Base-by-base conservation (phyloP, 2,113 vertebrate genomes). In the Anoura caudifer region DNA sequence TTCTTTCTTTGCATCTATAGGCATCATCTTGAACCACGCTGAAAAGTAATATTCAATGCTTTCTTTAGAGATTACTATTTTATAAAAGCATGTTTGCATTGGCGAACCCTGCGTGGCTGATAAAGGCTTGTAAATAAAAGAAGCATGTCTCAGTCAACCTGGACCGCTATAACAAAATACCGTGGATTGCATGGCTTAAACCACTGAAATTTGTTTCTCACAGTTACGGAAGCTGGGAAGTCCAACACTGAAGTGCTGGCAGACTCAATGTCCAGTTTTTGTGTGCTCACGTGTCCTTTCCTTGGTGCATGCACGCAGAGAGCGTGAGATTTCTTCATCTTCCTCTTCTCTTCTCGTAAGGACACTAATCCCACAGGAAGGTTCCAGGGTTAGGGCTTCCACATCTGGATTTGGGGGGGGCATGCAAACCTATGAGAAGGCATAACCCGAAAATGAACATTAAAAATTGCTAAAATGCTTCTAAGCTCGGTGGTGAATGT, bases 51-150 rank as follows among this genome's bases (percentile, higher is more conserved):
- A 54, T 10, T 61, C 41, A 54, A 86, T 75, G 9, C 9, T 85
- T 65, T 76, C 50, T 93, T 88, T 65, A 91, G 36, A 94, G 61
- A 81, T 26, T 69, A 38, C n/a, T 91, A 3, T 87, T 93, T 56
- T 95, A 72, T 63, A 65, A 90, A 50, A 73, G 10, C 4, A 1
- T 13, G 16, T 45, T 77, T 65, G 12, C 36, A 43, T 52, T 36
- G 10, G 36, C 61, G 33, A 81, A 7, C 12, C 4, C 38, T 90
- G 14, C 17, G 0, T 69, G 38, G 38, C 54, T 79, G 52, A 88
- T 61, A 45, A 75, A 96, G 59, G 31, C 50, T 87, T 70, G 12
- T 43, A n/a, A 77, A 28, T 67, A 72, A 59, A 86, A 52, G 85
- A 63, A 13, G 13, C 16, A 33, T 61, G 26, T 73, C 56, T 31